Base-by-base conservation (phyloP, 2,113 vertebrate genomes). In the Scomber scombrus region DNA sequence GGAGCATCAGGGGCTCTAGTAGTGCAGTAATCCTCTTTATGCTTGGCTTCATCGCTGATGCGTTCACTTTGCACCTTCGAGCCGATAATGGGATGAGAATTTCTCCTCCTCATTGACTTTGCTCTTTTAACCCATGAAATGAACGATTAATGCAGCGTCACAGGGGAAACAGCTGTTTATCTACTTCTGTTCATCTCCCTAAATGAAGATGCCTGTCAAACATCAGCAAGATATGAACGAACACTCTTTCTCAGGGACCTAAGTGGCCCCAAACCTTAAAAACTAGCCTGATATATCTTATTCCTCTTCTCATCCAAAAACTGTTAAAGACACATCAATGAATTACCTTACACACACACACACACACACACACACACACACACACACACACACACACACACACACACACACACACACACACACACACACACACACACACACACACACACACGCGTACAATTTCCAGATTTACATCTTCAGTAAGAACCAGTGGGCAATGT, bases 31-130 rank as follows among this genome's bases (percentile, higher is more conserved):
- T 91, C 90, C 91, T 92, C 89, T 91, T 87, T 74, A 72, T 86
- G 88, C 87, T 85, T 76, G 84, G 65, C 88, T 91, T 91, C 78
- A 78, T 89, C 57, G 86, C 90, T 90, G 90, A 93, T 87, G 73
- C 19, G 15, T 83, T 86, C 86, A 85, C 84, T 92, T 87, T 88
- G 82, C 84, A 71, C 86, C 79, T 79, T 80, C 34, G 16, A 81
- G 77, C 83, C 84, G 58, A 87, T 91, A 92, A 93, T 85, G 82
- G 84, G 88, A 83, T 69, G 58, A 91, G 80, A 87, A 73, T 87
- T 76, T 84, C 78, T 89, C 79, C 79, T 82, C 65, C 73, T 82
- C 79, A 79, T 91, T 90, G 79, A 89, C 89, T 77, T 80, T 72
- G 71, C 80, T 90, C 88, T 87, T 90, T 89, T 80, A 90, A 91